Evolutionary conservation across 1,140 invertebrate species (phyloP), one percentile per base, ranked within the genome.

Genomic region (Parapsyche elsis): DNA sequence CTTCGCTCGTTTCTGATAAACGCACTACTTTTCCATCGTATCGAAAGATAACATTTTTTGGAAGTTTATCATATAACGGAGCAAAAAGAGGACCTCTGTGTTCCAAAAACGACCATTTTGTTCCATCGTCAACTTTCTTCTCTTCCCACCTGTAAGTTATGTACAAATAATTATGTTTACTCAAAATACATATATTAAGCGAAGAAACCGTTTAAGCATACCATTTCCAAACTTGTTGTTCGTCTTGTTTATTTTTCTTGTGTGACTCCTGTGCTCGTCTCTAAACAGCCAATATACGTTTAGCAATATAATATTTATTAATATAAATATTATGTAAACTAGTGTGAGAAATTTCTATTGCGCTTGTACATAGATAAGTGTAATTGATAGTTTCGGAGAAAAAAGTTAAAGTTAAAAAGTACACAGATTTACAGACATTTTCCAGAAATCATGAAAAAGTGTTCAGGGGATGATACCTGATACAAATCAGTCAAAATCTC

Each of bases 81-180:
- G 98, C 98, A 92, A 99, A 99, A 0, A 99, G 91, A 14, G 98
- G 98, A 9, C 99, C 99, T 90, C 98, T 99, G 87, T 99, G 99
- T 88, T 98, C 95, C 73, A 99, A 90, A 84, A 94, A 97, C 70
- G 91, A 94, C 99, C 99, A 99, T 88, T 99, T 99, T 14, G 94
- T 93, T 59, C 97, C 97, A 90, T 98, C 97, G 84, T 94, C 93
- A 84, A 94, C 93, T 86, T 97, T 97, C 84, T 96, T 94, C 89
- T 99, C 97, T 90, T 98, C 96, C 96, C 98, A 99, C 97, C 97
- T 96, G 84, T 84, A 88, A 89, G 83, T n/a, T 86, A 84, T 84
- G 12, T 21, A 26, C 9, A n/a, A 53, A 75, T 23, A 21, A 19
- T 49, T n/a, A n/a, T n/a, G 12, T 53, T 14, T 14, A 14, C 10